These are phyloP conservation scores for Drosophila gunungcola DNA, from an alignment of 1,140 invertebrate genomes.

Conservation along the genomic window DNA sequence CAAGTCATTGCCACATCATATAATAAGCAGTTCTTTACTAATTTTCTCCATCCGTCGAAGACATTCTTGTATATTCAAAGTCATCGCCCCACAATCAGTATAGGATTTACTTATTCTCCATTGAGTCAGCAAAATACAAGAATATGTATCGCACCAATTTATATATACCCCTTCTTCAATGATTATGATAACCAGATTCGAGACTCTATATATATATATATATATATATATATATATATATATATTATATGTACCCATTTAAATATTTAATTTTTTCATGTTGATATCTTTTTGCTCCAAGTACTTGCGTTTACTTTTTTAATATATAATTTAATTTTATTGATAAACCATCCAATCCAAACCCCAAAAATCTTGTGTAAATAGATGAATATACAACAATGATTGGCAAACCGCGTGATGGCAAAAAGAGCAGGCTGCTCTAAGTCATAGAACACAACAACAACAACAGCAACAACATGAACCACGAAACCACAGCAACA, in stretches of 20 bases:
- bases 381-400: slow-evolving; percentile 85
- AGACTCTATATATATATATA: slow-evolving; percentile 45
- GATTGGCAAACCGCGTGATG: slow-evolving; percentile 84
- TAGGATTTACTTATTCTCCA: slow-evolving; percentile 4
- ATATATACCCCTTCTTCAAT: slow-evolving; percentile 16
- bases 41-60: slow-evolving; percentile 4
- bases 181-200: slow-evolving; percentile 44
- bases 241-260: slow-evolving; percentile 28
- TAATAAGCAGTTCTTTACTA: slow-evolving; percentile 1
- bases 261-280: slow-evolving; percentile 26
- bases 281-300: slow-evolving; percentile 36
- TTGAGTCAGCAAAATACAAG: slow-evolving; percentile 35
- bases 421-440: slow-evolving; percentile 85
- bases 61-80: slow-evolving; percentile 52
- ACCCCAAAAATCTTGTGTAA: slow-evolving; percentile 75
- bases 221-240: slow-evolving; percentile 38
- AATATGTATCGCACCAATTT: slow-evolving; percentile 30
- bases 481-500: slow-evolving; percentile 17
- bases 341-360: slow-evolving; percentile 53
- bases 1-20: slow-evolving; percentile 4
- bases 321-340: slow-evolving; percentile 52
- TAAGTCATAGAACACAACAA: slow-evolving; percentile 56
- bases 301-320: slow-evolving; percentile 43
- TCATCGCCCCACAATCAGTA: slow-evolving; percentile 19
- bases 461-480: slow-evolving; percentile 28